These are phyloP conservation scores for Marcusenius ussheri DNA, from an alignment of 2,113 vertebrate species.

Conservation along the genomic window DNA sequence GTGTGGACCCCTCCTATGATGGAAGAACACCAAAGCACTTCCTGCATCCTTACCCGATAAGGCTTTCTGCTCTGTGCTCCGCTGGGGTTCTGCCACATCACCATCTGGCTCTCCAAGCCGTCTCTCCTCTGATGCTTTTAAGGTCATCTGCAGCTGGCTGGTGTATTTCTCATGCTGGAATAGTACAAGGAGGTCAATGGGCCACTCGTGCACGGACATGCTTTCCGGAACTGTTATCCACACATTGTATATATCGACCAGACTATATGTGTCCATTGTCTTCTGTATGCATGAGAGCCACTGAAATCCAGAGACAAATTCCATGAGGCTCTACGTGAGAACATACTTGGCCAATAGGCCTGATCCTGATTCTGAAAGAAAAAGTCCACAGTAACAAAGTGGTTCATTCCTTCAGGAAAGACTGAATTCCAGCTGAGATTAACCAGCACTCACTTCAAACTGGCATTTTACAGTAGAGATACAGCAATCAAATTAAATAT, in stretches of 20 bases:
- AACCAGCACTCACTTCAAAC: not conserved
- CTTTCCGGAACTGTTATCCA: not conserved
- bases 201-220: not conserved
- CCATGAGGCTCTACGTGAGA: not conserved
- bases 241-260: not conserved
- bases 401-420: not conserved
- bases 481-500: not conserved
- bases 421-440: not conserved
- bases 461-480: not conserved
- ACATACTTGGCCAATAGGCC: not conserved
- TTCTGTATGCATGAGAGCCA: not conserved
- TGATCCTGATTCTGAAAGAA: not conserved
- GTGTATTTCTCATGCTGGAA: constrained; percentile 96
- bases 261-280: not conserved
- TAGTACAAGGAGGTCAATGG: constrained; percentile 5
- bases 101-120: constrained; percentile 55
- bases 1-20: not conserved
- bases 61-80: constrained; percentile 67
- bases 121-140: constrained; percentile 58
- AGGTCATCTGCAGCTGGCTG: constrained; percentile 81
- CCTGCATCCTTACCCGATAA: constrained; percentile 54
- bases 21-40: not conserved
- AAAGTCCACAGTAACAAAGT: not conserved
- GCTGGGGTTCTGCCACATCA: constrained; percentile 47
- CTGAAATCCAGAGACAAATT: not conserved